Base-by-base conservation (phyloP, 2,888 invertebrate species). In the Drymonia ruficornis region DNA sequence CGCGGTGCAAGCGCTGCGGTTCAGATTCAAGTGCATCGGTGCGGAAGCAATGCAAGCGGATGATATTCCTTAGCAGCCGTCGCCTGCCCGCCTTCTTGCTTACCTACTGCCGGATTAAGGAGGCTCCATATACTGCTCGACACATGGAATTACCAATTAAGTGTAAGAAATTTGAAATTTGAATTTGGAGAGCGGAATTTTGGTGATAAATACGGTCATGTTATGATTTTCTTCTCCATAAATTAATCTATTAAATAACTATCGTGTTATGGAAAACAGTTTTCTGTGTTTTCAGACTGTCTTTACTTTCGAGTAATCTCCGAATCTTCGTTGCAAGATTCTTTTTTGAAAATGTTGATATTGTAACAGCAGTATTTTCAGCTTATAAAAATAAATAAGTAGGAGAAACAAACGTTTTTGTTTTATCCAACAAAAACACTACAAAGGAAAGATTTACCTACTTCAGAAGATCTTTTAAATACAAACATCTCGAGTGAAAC, bases 21-120 rank as follows among this genome's bases (percentile, higher is more conserved):
- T 59, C 61, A 68, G 70, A 76, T 74, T 70, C 71, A 62, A 70
- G 70, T 67, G 73, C 71, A 74, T 28, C 70, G 65, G 54, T 64
- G 67, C 53, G 63, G 51, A 74, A 74, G 73, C 68, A 76, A 81
- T 76, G 74, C 73, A 72, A 72, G 75, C 68, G 64, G 71, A 77
- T 72, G 72, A 76, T 76, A 76, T 78, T 72, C 70, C 69, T 72
- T 71, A 59, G 13, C 13, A 36, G 3, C 36, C 8, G 31, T n/a
- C 61, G 64, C 54, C 53, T 55, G 53, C 58, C 61, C 7, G 23
- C 23, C 23, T 23, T 2, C 23, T 23, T 66, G 62, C 55, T n/a
- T n/a, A n/a, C n/a, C n/a, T n/a, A n/a, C n/a, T 47, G 49, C 12
- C 55, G 70, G 66, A 70, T 76, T 78, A 75, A 76, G 69, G 64